Percentiles rank a stretch among this genome's conserved stretches.
Conservation (phyloP, 2,797 vertebrate species). For the Sebastes diploproa region DNA sequence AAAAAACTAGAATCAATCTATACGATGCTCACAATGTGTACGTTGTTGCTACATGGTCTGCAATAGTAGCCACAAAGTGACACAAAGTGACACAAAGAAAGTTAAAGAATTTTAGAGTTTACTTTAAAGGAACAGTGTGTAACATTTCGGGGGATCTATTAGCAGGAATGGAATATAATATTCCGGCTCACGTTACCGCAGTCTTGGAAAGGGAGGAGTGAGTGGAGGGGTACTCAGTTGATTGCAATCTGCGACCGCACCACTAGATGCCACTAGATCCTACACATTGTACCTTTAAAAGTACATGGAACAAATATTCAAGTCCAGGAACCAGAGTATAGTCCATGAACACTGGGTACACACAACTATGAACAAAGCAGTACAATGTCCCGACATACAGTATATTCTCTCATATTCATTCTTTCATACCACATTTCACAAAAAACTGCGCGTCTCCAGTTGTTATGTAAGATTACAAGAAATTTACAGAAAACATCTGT, state of each 20-base stretch:
- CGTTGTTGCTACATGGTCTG: not conserved
- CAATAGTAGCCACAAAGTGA: not conserved
- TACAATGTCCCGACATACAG: not conserved
- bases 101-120: not conserved
- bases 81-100: not conserved
- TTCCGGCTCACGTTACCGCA: too few species aligned
- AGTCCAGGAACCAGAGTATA: not conserved
- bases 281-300: not conserved
- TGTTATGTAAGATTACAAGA: not conserved
- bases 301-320: not conserved
- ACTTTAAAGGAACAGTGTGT: not conserved
- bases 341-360: not conserved
- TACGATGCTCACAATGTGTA: not conserved
- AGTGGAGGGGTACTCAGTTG: too few species aligned
- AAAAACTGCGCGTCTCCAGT: not conserved
- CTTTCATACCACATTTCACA: not conserved
- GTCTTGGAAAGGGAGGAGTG: too few species aligned
- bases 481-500: constrained; percentile 4
- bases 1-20: not conserved
- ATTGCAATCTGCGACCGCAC: too few species aligned
- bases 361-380: not conserved
- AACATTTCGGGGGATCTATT: too few species aligned
- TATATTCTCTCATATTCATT: not conserved
- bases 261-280: too few species aligned
- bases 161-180: too few species aligned